phyloP scores from a whole-genome alignment of 2,113 vertebrate genomes.

The Phalacrocorax aristotelis region DNA sequence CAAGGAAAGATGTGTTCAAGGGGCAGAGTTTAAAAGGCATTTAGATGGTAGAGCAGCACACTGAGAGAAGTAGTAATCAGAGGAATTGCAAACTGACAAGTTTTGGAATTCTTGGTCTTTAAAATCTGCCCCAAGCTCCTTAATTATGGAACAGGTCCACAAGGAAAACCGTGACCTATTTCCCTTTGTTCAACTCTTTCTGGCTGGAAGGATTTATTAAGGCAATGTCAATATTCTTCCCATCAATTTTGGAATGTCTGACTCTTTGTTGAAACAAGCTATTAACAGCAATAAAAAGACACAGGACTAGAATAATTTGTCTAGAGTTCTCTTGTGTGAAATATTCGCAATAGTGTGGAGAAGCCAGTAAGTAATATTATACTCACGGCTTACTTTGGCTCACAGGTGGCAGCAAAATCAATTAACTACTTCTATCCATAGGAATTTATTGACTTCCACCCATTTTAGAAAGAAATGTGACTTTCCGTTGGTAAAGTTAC shows the following conservation, averaged over 20 bases:
- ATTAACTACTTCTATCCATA: slow-evolving; percentile 62
- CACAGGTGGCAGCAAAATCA: slow-evolving; percentile 69
- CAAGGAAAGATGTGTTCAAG: slow-evolving; percentile 26
- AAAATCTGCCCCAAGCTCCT: slow-evolving; percentile 36
- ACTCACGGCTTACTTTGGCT: slow-evolving; percentile 43
- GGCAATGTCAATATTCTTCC: slow-evolving; percentile 64
- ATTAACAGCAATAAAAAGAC: slow-evolving; percentile 70
- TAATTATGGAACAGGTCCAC: slow-evolving; percentile 48
- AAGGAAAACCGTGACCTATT: slow-evolving; percentile 48
- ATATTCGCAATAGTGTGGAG: slow-evolving; percentile 14
- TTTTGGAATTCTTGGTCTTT: slow-evolving; percentile 53
- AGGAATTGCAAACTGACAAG: slow-evolving; percentile 25
- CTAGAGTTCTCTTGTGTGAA: slow-evolving; percentile 62
- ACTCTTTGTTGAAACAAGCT: slow-evolving; percentile 70
- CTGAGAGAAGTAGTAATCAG: slow-evolving; percentile 12
- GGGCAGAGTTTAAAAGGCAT: slow-evolving; percentile 42
- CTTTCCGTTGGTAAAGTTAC: slow-evolving; percentile 3
- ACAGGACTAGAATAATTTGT: slow-evolving; percentile 63
- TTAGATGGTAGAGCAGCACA: slow-evolving; percentile 19
- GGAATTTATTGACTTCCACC: slow-evolving; percentile 52
- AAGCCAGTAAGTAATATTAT: slow-evolving; percentile 49
- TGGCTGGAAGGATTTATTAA: slow-evolving; percentile 66
- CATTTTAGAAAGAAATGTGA: slow-evolving; percentile 49
- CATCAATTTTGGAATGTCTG: slow-evolving; percentile 62
- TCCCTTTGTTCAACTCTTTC: slow-evolving; percentile 61